Evolutionary conservation across 2,113 vertebrate species (phyloP).

Genomic region (Onychostruthus taczanowskii): DNA sequence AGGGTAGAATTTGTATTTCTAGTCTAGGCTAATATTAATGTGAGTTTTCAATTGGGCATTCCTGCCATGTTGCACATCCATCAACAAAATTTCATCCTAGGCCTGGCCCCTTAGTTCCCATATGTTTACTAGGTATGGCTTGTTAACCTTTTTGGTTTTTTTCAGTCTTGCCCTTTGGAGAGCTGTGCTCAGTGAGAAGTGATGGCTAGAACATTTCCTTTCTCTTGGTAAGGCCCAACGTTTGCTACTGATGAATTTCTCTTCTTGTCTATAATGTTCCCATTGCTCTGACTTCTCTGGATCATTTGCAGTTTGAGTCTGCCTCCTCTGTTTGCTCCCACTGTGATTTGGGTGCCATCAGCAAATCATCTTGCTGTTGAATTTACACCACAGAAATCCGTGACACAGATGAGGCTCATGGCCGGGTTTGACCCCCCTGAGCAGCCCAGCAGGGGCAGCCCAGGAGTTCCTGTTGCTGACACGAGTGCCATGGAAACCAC

Average conservation of each 20-base stretch:
- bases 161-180: background rate
- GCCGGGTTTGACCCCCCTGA: accelerated
- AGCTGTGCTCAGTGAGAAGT: background rate
- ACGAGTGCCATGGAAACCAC: accelerated
- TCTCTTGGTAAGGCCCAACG: background rate
- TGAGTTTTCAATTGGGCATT: background rate
- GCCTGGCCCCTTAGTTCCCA: background rate
- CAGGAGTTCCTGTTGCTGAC: background rate
- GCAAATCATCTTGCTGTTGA: background rate
- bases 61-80: background rate
- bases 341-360: background rate
- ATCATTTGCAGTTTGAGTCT: background rate
- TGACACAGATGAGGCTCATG: background rate
- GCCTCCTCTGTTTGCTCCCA: background rate
- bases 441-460: background rate
- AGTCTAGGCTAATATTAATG: background rate
- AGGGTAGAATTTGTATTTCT: background rate
- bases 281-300: background rate
- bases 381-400: background rate
- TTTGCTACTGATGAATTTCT: background rate
- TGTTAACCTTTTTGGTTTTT: background rate
- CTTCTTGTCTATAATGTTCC: background rate
- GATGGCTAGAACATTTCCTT: background rate
- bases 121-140: background rate
- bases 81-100: background rate